A percentile compares a stretch with the other conserved stretches of the same genome.
Evolutionary conservation across 2,113 vertebrate genomes (phyloP).

Genomic region (Neogale vison): DNA sequence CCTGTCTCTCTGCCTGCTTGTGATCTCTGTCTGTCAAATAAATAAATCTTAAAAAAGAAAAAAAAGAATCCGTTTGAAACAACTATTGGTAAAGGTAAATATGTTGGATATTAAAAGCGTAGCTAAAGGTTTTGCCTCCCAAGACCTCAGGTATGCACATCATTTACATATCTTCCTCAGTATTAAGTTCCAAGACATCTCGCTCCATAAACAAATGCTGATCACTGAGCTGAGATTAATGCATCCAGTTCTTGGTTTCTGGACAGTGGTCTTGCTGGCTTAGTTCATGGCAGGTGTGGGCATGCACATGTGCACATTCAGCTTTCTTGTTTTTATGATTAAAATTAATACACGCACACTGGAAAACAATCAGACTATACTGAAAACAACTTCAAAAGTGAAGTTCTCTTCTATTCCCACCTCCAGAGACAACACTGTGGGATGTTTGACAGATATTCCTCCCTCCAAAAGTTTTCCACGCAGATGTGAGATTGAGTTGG

Average conservation of each 20-base stretch:
- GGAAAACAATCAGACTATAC: background rate
- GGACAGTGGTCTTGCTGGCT: background rate
- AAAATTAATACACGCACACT: background rate
- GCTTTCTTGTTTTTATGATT: background rate
- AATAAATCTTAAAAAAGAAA: background rate
- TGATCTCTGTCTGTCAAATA: background rate
- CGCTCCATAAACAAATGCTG: background rate
- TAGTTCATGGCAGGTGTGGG: background rate
- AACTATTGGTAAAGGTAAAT: conserved; percentile 9
- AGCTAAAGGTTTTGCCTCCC: background rate
- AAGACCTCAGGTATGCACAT: background rate
- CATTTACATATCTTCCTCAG: background rate
- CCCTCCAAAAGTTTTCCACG: background rate
- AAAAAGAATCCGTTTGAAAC: background rate
- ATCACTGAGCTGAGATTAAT: background rate
- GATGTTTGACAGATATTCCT: background rate
- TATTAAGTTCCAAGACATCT: background rate
- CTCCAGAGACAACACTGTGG: background rate
- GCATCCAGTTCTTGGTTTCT: background rate
- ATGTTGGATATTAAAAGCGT: background rate
- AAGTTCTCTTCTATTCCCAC: background rate
- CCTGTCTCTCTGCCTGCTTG: too few species aligned
- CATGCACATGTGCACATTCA: background rate
- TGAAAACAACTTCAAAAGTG: background rate
- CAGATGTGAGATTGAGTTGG: background rate